Percentiles rank a stretch among this genome's conserved stretches.
phyloP scores from a whole-genome alignment of 2,113 vertebrate species.

The Pteropus alecto region DNA sequence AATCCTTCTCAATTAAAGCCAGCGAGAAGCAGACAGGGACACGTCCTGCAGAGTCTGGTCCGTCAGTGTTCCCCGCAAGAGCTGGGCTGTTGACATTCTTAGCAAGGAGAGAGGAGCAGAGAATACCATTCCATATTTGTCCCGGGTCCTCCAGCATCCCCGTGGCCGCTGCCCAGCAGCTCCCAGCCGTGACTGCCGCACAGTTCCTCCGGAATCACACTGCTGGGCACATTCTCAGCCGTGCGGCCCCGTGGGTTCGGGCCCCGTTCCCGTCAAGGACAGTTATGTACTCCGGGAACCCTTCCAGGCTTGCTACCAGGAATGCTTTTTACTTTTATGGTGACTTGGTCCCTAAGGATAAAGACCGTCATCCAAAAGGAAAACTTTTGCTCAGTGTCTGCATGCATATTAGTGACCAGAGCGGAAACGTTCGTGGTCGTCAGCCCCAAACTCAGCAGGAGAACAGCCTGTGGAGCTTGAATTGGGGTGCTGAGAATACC shows the following conservation, averaged over 20 bases:
- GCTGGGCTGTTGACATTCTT: slow-evolving; percentile 82
- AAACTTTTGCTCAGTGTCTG: neutral
- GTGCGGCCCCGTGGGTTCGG: neutral
- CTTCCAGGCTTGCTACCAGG: slow-evolving; percentile 40
- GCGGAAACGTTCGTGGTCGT: neutral
- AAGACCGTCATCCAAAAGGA: neutral
- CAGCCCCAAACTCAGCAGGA: neutral
- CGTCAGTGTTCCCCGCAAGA: slow-evolving; percentile 44
- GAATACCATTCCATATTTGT: slow-evolving; percentile 94
- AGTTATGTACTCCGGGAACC: neutral
- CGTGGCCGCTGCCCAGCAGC: neutral
- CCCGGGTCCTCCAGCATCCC: slow-evolving; percentile 64
- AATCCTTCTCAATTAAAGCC: neutral
- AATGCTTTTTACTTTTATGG: slow-evolving; percentile 50
- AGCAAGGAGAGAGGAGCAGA: slow-evolving; percentile 63
- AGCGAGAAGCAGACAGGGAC: neutral
- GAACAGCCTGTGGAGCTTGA: neutral
- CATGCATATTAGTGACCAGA: neutral
- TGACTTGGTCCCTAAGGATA: neutral
- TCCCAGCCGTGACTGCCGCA: neutral
- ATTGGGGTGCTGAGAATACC: neutral
- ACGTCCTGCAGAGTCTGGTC: slow-evolving; percentile 33
- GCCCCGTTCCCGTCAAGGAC: neutral
- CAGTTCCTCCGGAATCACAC: slow-evolving; percentile 32
- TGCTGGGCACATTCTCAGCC: slow-evolving; percentile 47